Evolutionary conservation across 2,888 invertebrate genomes (phyloP).

Genomic region (Palloptera scutellata): DNA sequence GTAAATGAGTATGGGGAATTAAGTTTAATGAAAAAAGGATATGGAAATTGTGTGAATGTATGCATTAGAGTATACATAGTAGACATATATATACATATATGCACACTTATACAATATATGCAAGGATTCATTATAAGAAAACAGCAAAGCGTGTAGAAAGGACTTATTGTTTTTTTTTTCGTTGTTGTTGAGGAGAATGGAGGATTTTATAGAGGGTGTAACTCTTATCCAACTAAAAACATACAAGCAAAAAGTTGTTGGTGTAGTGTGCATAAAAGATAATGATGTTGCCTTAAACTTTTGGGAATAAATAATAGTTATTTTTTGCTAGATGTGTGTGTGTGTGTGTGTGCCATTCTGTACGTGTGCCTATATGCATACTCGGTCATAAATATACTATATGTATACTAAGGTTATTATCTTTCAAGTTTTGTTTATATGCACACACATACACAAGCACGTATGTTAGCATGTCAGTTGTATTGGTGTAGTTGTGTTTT

Average conservation of each 20-base stretch:
- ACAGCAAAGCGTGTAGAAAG: conserved; percentile 12
- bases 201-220: background rate
- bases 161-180: background rate
- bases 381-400: background rate
- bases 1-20: too few relatives aligned
- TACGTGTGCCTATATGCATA: conserved; percentile 13
- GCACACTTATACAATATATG: background rate
- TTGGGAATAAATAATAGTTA: conserved; percentile 60
- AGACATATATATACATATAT: background rate
- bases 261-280: conserved; percentile 55
- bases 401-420: conserved; percentile 55
- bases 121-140: conserved; percentile 29
- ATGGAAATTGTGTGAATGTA: too few relatives aligned
- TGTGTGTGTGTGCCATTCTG: conserved; percentile 16
- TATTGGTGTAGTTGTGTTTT: background rate
- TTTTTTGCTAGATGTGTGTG: conserved; percentile 26
- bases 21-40: too few relatives aligned
- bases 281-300: conserved; percentile 63
- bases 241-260: background rate
- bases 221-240: background rate
- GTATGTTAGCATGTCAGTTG: background rate
- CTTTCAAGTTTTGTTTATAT: conserved; percentile 52
- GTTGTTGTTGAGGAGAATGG: background rate
- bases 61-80: too few relatives aligned
- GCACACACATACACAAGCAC: conserved; percentile 1